Evolutionary conservation across 1,140 invertebrate genomes (phyloP), one percentile per base, ranked within the genome.

Genomic region (Formica exsecta): DNA sequence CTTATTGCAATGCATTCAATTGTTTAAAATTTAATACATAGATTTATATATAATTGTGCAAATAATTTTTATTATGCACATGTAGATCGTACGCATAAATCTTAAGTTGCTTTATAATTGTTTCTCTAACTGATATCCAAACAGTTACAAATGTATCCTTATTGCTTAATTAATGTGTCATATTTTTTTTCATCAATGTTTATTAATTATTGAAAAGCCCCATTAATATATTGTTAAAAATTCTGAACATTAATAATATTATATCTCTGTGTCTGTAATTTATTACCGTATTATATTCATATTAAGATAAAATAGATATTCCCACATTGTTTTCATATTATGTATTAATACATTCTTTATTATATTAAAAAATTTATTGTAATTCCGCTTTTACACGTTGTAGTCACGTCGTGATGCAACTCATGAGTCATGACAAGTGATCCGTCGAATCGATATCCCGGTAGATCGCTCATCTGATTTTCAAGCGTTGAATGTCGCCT

Each of bases 391-490:
- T 29, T 38, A 16, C 29, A 16, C 13, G 0, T 54, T 41, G 38
- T 4, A 19, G 22, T 71, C 48, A 16, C 16, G 1, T 51, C 16
- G 7, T n/a, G 3, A 57, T 38, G 36, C 19, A 32, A 59, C 13
- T 41, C 61, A 36, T 22, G 38, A 11, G 11, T 41, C 61, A 36
- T 22, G 38, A 19, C 7, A 38, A 57, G 71, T 44, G 19, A 83
- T 74, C 19, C 41, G 32, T 76, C 54, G 68, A 75, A 91, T 85
- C 65, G 77, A 87, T 86, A 85, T 88, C 64, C 62, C 51, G 48
- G n/a, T 77, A 59, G 64, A 90, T 85, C 85, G 86, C 65, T 57
- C 73, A 73, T 19, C 87, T 89, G 85, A 90, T 90, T 87, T 90
- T 90, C 86, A 51, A 19, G 57, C 44, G 32, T 41, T 87, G 76